A percentile compares a stretch with the other conserved stretches of the same genome.
Conservation (phyloP, 2,888 invertebrate species). For the Poecilus cupreus region DNA sequence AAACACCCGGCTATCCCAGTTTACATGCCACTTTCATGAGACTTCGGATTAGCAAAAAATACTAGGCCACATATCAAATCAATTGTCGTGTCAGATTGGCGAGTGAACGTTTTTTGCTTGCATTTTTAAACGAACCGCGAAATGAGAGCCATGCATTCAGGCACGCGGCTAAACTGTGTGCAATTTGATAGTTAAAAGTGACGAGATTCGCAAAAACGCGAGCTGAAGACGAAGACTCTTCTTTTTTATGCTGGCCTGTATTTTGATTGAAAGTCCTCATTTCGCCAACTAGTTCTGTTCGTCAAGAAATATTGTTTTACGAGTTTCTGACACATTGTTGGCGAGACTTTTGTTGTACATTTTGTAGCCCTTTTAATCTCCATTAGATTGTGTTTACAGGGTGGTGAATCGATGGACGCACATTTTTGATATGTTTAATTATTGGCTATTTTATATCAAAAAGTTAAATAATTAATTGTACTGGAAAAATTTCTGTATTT, state of each 20-base stretch:
- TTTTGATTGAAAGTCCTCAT: constrained; percentile 27
- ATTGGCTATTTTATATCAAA: too few species aligned
- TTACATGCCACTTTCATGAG: constrained; percentile 40
- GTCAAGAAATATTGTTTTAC: too few species aligned
- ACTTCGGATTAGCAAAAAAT: constrained; percentile 39
- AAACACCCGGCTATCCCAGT: constrained; percentile 5
- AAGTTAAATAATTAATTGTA: too few species aligned
- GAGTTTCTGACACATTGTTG: too few species aligned
- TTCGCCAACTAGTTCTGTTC: constrained; percentile 1
- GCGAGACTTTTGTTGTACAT: too few species aligned
- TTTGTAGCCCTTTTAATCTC: too few species aligned
- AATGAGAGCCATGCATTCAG: neutral
- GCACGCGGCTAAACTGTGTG: neutral
- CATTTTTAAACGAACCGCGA: constrained; percentile 26
- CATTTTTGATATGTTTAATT: too few species aligned
- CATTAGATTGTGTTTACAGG: too few species aligned
- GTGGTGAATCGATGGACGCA: too few species aligned
- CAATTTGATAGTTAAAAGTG: constrained; percentile 30
- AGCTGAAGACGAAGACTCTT: neutral
- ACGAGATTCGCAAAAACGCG: constrained; percentile 32
- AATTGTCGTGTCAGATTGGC: constrained; percentile 53
- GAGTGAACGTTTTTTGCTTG: constrained; percentile 27
- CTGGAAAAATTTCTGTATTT: too few species aligned
- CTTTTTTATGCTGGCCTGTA: constrained; percentile 27
- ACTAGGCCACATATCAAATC: constrained; percentile 53